These are phyloP conservation scores for Spilarctia lutea DNA, from an alignment of 2,888 invertebrate genomes.

Conservation along the genomic window DNA sequence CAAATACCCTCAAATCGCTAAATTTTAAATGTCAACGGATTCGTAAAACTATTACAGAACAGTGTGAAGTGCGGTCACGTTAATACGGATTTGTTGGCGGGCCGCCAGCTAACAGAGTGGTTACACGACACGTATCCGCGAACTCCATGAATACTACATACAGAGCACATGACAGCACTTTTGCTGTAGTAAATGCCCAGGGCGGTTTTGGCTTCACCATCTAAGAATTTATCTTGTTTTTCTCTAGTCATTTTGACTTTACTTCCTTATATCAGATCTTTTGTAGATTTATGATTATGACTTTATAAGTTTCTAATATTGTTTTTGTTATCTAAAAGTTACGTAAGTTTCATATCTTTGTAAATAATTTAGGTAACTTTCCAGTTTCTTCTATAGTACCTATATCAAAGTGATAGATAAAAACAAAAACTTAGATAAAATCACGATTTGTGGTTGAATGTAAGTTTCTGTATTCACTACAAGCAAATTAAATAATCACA, in stretches of 20 bases:
- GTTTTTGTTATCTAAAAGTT: background rate
- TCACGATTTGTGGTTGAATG: background rate
- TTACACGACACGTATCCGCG: slow-evolving; percentile 43
- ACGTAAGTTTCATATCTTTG: background rate
- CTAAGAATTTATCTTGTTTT: slow-evolving; percentile 38
- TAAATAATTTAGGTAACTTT: background rate
- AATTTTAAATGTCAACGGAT: slow-evolving; percentile 20
- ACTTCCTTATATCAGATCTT: slow-evolving; percentile 2
- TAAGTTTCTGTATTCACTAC: no score
- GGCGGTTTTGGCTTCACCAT: slow-evolving; percentile 36
- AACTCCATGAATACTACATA: slow-evolving; percentile 47
- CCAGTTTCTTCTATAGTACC: background rate
- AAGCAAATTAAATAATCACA: no score
- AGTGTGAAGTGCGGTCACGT: slow-evolving; percentile 59
- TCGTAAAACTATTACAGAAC: slow-evolving; percentile 40
- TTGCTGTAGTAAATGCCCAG: slow-evolving; percentile 41
- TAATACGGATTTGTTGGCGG: slow-evolving; percentile 72
- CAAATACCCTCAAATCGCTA: slow-evolving; percentile 15
- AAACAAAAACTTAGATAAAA: background rate
- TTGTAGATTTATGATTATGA: slow-evolving; percentile 14
- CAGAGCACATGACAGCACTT: slow-evolving; percentile 41
- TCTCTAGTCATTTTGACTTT: slow-evolving; percentile 18
- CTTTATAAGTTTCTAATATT: background rate
- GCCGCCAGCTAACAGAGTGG: slow-evolving; percentile 65
- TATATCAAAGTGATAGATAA: background rate